These are phyloP conservation scores for Perdita meconis DNA, from an alignment of 2,888 invertebrate genomes.

Conservation along the genomic window DNA sequence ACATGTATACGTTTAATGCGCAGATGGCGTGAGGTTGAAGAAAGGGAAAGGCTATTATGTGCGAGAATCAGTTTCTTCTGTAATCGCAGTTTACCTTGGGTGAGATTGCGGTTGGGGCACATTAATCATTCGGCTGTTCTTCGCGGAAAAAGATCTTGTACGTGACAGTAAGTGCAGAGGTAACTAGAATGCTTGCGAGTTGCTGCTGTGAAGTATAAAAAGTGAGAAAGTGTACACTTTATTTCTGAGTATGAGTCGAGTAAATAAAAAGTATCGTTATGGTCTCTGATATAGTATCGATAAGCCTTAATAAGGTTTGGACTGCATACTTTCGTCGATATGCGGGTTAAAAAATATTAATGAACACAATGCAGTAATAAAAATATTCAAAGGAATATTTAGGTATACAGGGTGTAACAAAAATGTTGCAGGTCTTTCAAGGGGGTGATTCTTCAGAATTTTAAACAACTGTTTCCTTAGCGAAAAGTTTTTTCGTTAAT, in stretches of 20 bases:
- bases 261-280: neutral
- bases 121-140: slow-evolving; percentile 12
- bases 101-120: slow-evolving; percentile 22
- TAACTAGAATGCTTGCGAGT: neutral
- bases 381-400: too few relatives aligned
- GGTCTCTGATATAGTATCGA: too few relatives aligned
- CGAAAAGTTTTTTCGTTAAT: too few relatives aligned
- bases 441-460: too few relatives aligned
- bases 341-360: too few relatives aligned
- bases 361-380: too few relatives aligned
- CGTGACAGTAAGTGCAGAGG: neutral
- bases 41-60: slow-evolving; percentile 43
- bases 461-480: too few relatives aligned
- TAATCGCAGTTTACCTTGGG: slow-evolving; percentile 17
- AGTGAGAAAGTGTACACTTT: neutral
- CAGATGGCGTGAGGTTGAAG: slow-evolving; percentile 55
- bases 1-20: slow-evolving; percentile 58
- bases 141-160: neutral
- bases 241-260: neutral
- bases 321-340: too few relatives aligned
- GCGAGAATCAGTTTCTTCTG: neutral
- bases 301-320: too few relatives aligned
- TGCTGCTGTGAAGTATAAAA: neutral
- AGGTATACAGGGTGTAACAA: too few relatives aligned
- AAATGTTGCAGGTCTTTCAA: too few relatives aligned